phyloP scores from a whole-genome alignment of 2,797 vertebrate genomes.

The Poliocrania exsul region DNA sequence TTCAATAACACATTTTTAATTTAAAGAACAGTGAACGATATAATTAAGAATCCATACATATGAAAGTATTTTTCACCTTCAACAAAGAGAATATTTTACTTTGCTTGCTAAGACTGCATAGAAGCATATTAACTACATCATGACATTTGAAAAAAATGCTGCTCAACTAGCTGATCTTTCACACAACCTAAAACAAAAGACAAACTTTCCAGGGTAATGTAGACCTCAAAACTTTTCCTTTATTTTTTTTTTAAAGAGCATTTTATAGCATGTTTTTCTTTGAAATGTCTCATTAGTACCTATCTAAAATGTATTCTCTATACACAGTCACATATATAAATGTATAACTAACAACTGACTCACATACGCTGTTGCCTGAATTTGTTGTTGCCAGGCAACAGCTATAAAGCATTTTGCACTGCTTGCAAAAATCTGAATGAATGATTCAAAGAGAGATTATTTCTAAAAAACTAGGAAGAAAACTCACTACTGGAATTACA shows the following conservation, averaged over 20 bases:
- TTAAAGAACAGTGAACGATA: neutral
- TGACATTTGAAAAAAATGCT: neutral
- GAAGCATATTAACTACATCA: neutral
- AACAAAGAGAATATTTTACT: neutral
- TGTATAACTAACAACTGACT: conserved; percentile 41
- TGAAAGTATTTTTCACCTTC: neutral
- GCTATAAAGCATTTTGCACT: conserved; percentile 57
- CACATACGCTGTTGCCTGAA: conserved; percentile 52
- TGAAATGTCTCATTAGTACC: neutral
- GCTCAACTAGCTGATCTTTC: neutral
- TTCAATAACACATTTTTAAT: neutral
- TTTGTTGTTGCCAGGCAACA: conserved; percentile 63
- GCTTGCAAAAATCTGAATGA: conserved; percentile 68
- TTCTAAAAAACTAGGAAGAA: conserved; percentile 34
- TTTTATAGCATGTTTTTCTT: neutral
- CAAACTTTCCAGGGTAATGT: neutral
- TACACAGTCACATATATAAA: neutral
- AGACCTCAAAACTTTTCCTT: neutral
- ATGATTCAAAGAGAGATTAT: conserved; percentile 36
- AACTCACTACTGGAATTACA: conserved; percentile 39
- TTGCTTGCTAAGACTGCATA: neutral
- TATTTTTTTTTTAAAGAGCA: neutral
- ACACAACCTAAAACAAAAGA: neutral
- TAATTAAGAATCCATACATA: neutral
- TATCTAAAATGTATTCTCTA: neutral